Evolutionary conservation across 2,888 invertebrate genomes (phyloP), one percentile per base, ranked within the genome.

Genomic region (Cataglyphis livida): DNA sequence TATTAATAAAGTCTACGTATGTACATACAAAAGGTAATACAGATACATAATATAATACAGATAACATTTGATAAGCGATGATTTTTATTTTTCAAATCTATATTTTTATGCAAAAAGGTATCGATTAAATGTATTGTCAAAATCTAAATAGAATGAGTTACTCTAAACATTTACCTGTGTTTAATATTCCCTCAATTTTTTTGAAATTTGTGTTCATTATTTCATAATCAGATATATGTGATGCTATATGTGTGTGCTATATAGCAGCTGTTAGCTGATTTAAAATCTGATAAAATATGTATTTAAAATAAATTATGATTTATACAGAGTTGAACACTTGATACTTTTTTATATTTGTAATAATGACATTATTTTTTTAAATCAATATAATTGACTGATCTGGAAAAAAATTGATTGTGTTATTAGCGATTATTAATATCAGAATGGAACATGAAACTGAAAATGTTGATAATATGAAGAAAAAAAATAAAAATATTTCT

Each of bases 201-300:
- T 48, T 66, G 0, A 68, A 48, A 12, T 10, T 68, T 68, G 12
- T 68, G n/a, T 68, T 48, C 12, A 28, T n/a, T 48, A 68, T 44
- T 44, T 44, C n/a, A n/a, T n/a, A 15, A 44, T 44, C 15, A 4
- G 4, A 38, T 12, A 48, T 48, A 68, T 1, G 12, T 48, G 28
- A 68, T 32, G n/a, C 3, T 15, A 0, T 48, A 3, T n/a, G 3
- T 64, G 12, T 15, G 7, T 32, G 21, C 21, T 21, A 32, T 4
- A 57, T 21, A 25, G 4, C 4, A 5, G 21, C 18, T 15, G 15
- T 25, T 41, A 4, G 9, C 15, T 65, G 38, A 15, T 15, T 1
- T 65, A 3, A 25, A 21, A 15, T 15, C 3, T 65, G 3, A 25
- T 15, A 66, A 66, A 65, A 65, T 65, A 21, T 4, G 18, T 44